phyloP scores from a whole-genome alignment of 2,797 vertebrate species.

The Sitta carolinensis region DNA sequence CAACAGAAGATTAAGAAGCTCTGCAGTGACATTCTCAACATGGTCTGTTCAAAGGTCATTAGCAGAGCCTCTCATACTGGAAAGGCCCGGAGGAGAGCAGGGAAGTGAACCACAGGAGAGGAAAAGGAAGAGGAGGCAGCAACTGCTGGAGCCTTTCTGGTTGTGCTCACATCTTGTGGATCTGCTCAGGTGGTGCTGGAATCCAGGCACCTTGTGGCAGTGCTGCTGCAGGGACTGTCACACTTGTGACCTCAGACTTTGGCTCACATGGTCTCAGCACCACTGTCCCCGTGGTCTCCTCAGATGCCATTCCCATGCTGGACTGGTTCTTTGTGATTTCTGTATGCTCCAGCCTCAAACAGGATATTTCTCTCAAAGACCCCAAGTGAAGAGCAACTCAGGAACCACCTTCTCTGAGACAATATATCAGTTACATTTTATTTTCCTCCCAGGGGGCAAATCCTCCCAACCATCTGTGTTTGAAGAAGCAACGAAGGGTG shows the following conservation, averaged over 20 bases:
- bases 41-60: slow-evolving; percentile 32
- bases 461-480: not conserved
- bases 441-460: not conserved
- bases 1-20: slow-evolving; percentile 50
- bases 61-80: not conserved
- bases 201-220: not conserved
- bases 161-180: not conserved
- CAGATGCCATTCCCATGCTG: not conserved
- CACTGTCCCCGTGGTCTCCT: not conserved
- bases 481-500: not conserved
- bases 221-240: not conserved
- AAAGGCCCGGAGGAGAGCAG: not conserved
- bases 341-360: not conserved
- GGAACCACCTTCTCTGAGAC: not conserved
- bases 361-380: not conserved
- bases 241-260: accelerated
- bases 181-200: not conserved
- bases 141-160: not conserved
- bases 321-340: not conserved
- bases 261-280: accelerated
- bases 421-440: not conserved
- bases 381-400: not conserved
- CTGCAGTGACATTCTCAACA: slow-evolving; percentile 35
- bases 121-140: not conserved
- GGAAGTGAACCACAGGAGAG: not conserved